A percentile compares a stretch with the other conserved stretches of the same genome.
Evolutionary conservation across 2,888 invertebrate species (phyloP).

Genomic region (Agrochola lychnidis): DNA sequence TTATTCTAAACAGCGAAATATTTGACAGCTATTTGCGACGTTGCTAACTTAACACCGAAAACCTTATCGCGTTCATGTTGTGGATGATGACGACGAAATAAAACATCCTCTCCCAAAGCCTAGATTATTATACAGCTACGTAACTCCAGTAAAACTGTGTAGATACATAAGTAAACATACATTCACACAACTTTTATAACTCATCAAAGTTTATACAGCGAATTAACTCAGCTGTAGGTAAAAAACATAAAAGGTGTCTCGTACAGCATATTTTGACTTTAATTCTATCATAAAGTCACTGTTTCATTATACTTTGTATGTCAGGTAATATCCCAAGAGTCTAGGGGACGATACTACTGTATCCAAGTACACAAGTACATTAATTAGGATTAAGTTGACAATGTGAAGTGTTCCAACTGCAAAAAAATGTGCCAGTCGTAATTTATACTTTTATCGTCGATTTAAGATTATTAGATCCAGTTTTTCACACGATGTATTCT

Average conservation of each 20-base stretch:
- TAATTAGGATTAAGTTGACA: conserved; percentile 24
- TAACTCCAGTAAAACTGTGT: not conserved
- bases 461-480: no score
- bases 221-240: conserved; percentile 51
- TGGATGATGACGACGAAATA: not conserved
- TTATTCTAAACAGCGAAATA: not conserved
- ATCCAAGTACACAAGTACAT: not conserved
- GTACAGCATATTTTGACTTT: conserved; percentile 46
- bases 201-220: conserved; percentile 55
- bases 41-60: not conserved
- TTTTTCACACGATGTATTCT: not conserved
- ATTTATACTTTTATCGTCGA: not conserved
- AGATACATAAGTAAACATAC: conserved; percentile 35
- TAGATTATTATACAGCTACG: not conserved
- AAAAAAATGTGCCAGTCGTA: not conserved
- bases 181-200: conserved; percentile 48
- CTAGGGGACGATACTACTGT: conserved; percentile 1
- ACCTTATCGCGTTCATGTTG: not conserved
- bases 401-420: not conserved
- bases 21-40: not conserved
- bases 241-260: conserved; percentile 39
- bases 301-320: conserved; percentile 41
- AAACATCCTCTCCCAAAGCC: not conserved
- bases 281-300: conserved; percentile 42
- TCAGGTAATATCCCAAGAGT: not conserved